Conservation (phyloP, 2,797 vertebrate species). For the Syngnathus rostellatus region DNA sequence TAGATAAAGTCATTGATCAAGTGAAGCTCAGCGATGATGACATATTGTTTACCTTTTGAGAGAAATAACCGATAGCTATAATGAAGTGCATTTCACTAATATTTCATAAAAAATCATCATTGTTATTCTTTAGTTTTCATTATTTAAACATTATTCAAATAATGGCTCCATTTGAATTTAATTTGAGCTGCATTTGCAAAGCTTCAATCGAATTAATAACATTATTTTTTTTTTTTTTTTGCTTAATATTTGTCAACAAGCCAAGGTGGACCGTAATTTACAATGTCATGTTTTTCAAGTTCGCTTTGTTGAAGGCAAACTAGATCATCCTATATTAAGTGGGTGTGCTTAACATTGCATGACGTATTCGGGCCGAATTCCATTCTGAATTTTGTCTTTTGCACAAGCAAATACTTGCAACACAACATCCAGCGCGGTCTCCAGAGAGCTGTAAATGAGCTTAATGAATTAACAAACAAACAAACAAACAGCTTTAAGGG, state of each 20-base stretch:
- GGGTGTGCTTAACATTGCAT: background rate
- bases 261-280: background rate
- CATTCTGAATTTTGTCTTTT: constrained; percentile 26
- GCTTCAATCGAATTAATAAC: background rate
- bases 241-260: background rate
- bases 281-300: background rate
- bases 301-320: background rate
- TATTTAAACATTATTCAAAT: background rate
- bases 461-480: constrained; percentile 63
- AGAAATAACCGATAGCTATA: constrained; percentile 35
- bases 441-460: constrained; percentile 59
- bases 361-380: constrained; percentile 7
- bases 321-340: background rate
- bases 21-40: constrained; percentile 43
- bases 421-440: constrained; percentile 40
- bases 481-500: constrained; percentile 56
- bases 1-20: constrained; percentile 59
- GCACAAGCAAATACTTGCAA: constrained; percentile 35
- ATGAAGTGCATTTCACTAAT: constrained; percentile 19
- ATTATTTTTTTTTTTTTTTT: background rate
- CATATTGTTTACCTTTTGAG: constrained; percentile 36
- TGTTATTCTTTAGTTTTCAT: background rate
- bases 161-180: background rate
- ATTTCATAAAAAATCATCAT: background rate
- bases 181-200: background rate